Percentiles rank a stretch among this genome's conserved stretches.
phyloP scores from a whole-genome alignment of 35 echinoderm and acorn worm species.

The Ophiothrix spiculata region DNA sequence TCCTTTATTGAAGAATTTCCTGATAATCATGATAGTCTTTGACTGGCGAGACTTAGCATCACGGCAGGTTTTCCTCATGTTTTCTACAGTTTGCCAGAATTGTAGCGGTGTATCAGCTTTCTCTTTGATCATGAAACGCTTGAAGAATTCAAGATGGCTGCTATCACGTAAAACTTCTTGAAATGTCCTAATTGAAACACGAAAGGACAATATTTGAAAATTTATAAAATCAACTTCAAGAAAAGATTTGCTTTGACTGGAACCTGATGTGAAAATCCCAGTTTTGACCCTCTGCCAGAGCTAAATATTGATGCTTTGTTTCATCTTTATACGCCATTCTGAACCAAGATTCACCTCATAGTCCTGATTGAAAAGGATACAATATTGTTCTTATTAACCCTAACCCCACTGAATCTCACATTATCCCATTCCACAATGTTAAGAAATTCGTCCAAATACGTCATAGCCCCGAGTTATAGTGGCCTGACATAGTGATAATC shows the following conservation, averaged over 20 bases:
- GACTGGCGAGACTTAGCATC: constrained; percentile 84
- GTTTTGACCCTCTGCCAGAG: too few species aligned
- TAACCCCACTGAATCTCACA: too few species aligned
- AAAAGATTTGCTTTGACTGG: too few species aligned
- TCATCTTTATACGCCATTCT: neutral
- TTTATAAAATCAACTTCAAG: too few species aligned
- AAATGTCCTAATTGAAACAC: constrained; percentile 48
- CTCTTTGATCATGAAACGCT: constrained; percentile 59
- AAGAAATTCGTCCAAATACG: too few species aligned
- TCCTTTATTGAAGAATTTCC: constrained; percentile 79
- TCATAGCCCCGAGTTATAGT: too few species aligned
- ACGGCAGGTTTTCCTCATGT: constrained; percentile 52
- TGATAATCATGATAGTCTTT: constrained; percentile 72
- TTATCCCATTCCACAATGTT: too few species aligned
- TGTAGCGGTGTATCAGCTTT: constrained; percentile 57
- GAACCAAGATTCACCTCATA: too few species aligned
- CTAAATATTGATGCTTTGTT: neutral
- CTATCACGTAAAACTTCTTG: constrained; percentile 80
- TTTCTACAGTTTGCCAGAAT: constrained; percentile 93
- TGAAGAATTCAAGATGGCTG: constrained; percentile 87
- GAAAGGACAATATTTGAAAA: neutral
- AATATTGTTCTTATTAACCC: too few species aligned
- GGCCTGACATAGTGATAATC: too few species aligned
- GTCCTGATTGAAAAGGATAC: too few species aligned
- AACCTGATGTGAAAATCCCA: too few species aligned